Base-by-base conservation (phyloP, 1,140 invertebrate genomes). In the Tachypleus tridentatus region DNA sequence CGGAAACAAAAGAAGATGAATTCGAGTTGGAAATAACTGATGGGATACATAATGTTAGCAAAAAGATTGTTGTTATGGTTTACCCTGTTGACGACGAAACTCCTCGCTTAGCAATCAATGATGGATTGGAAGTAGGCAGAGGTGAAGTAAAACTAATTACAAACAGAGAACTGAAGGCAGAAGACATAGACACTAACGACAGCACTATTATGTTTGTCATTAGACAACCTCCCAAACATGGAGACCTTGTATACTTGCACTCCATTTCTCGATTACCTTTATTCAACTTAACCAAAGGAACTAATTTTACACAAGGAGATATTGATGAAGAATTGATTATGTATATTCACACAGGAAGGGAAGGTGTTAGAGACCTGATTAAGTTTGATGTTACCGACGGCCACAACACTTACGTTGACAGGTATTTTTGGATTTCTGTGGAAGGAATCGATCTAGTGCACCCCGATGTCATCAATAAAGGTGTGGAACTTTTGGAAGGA, bases 321-420 rank as follows among this genome's bases (percentile, higher is more conserved):
- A 75, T 79, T 58, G 75, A 79, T 61, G 68, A 73, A 11, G 65
- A 70, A 10, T 47, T 62, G 3, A 70, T 79, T 4, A 67, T 71
- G n/a, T 79, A 79, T 63, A 67, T 73, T n/a, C 77, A 79, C 67
- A 74, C 67, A 6, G 76, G 76, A 0, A 57, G 60, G 10, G 73
- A 76, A 66, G 75, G 75, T 1, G 75, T 74, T 48, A 64, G 76
- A 29, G 78, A 79, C 63, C 62, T 77, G 3, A 73, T 79, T 48
- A 77, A 78, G 65, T 76, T 79, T 70, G 77, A 79, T 65, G 71
- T 79, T 5, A 77, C 76, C 5, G 78, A 79, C 72, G 75, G 76
- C 6, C 65, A 73, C 10, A 79, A 79, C 64, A 72, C 73, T 3
- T 69, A 77, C n/a, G 73, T 77, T 50, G 76, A 79, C 64, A 65